These are phyloP conservation scores for Chironomus striatipennis DNA, from an alignment of 1,140 invertebrate species.

Conservation along the genomic window DNA sequence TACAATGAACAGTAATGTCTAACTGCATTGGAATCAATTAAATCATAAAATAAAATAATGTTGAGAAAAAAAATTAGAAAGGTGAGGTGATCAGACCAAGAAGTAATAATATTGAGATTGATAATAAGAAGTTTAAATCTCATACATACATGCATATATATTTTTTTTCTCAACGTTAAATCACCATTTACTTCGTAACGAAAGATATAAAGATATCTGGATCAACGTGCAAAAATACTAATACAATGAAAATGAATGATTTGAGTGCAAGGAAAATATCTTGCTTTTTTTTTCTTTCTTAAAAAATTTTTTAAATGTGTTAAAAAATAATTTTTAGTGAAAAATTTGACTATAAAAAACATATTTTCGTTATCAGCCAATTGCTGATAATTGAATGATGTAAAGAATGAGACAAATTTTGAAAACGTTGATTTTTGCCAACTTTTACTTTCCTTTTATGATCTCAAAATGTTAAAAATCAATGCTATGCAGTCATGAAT, in stretches of 20 bases:
- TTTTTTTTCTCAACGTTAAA: neutral
- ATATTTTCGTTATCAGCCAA: too few species aligned
- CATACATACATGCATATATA: neutral
- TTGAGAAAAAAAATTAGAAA: neutral
- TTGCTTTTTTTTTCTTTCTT: neutral
- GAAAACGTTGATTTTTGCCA: too few species aligned
- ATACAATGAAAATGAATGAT: neutral
- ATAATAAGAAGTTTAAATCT: neutral
- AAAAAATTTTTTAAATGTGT: neutral
- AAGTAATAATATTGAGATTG: neutral
- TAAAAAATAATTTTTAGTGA: too few species aligned
- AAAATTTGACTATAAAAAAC: too few species aligned
- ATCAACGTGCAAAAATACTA: conserved; percentile 12
- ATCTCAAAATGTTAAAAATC: too few species aligned
- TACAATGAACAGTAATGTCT: too few species aligned
- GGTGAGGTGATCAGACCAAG: neutral
- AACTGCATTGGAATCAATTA: too few species aligned
- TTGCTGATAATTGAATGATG: too few species aligned
- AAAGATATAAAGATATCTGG: neutral
- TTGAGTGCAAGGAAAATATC: neutral
- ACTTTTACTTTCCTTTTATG: too few species aligned
- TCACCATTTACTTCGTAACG: conserved; percentile 6
- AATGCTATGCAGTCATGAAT: too few species aligned
- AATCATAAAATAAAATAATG: neutral
- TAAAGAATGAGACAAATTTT: too few species aligned